A percentile compares a stretch with the other conserved stretches of the same genome.
These are phyloP conservation scores for Motacilla alba DNA, from an alignment of 2,113 vertebrate genomes.

Conservation along the genomic window DNA sequence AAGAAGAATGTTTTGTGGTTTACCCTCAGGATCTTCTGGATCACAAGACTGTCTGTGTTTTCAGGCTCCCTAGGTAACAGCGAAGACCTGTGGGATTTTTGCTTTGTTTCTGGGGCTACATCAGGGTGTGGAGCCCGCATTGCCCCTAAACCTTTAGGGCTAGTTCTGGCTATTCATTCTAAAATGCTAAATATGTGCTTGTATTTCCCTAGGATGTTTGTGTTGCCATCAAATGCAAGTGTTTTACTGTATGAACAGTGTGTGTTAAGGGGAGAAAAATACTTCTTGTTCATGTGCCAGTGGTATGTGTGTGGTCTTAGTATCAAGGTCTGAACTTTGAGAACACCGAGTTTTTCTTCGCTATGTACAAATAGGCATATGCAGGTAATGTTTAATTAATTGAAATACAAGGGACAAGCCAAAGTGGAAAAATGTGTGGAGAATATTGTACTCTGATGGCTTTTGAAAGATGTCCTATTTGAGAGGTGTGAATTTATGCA, in stretches of 20 bases:
- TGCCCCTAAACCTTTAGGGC: background rate
- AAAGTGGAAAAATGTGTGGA: background rate
- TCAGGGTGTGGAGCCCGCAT: background rate
- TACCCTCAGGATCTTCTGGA: background rate
- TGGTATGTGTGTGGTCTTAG: background rate
- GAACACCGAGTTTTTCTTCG: background rate
- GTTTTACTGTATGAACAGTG: background rate
- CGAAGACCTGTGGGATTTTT: background rate
- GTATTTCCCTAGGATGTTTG: background rate
- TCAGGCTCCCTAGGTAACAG: background rate
- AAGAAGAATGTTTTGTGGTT: background rate
- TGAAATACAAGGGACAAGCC: background rate
- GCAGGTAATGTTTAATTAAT: background rate
- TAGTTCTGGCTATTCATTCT: background rate
- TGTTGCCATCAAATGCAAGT: background rate
- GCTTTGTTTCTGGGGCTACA: background rate
- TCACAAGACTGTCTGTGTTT: background rate
- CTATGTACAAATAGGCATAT: background rate
- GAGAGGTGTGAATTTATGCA: slow-evolving; percentile 49
- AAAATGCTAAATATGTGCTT: background rate
- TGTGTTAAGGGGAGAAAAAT: background rate
- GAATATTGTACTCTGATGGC: background rate
- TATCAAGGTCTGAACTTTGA: background rate
- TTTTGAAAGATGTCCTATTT: slow-evolving; percentile 1
- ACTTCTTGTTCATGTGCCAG: background rate